A percentile compares a stretch with the other conserved stretches of the same genome.
Conservation (phyloP, 2,113 vertebrate genomes). For the Sardina pilchardus region DNA sequence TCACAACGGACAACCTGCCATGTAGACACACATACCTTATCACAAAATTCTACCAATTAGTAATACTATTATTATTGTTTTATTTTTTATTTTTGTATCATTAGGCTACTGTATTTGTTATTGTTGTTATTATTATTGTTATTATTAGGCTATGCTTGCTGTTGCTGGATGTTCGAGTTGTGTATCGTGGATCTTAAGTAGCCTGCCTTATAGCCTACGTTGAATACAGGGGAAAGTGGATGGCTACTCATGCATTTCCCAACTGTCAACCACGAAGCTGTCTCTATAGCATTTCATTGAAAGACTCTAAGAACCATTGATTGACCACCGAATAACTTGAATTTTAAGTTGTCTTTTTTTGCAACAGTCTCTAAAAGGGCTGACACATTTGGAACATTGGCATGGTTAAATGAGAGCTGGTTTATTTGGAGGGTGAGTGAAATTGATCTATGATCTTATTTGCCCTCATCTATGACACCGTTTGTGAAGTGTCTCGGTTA, state of each 20-base stretch:
- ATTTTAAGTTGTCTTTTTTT: neutral
- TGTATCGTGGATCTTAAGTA: neutral
- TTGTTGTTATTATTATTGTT: constrained; percentile 5
- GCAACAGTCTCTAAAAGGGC: neutral
- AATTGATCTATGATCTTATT: neutral
- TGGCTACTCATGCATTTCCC: neutral
- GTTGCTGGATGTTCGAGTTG: neutral
- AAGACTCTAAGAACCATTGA: neutral
- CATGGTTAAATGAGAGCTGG: neutral
- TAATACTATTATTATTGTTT: neutral
- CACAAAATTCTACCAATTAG: neutral
- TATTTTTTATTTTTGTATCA: neutral
- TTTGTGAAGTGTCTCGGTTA: constrained; percentile 40
- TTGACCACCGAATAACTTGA: neutral
- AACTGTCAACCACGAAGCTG: neutral
- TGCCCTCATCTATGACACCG: neutral
- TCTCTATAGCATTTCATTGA: neutral
- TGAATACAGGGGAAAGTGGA: neutral
- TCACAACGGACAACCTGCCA: neutral
- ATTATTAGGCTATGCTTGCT: neutral
- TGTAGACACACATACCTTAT: neutral
- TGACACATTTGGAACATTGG: neutral
- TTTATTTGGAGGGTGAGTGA: neutral
- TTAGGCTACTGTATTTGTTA: neutral
- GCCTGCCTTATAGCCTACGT: neutral